phyloP scores from a whole-genome alignment of 2,113 vertebrate genomes.

The Hydrochoerus hydrochaeris region DNA sequence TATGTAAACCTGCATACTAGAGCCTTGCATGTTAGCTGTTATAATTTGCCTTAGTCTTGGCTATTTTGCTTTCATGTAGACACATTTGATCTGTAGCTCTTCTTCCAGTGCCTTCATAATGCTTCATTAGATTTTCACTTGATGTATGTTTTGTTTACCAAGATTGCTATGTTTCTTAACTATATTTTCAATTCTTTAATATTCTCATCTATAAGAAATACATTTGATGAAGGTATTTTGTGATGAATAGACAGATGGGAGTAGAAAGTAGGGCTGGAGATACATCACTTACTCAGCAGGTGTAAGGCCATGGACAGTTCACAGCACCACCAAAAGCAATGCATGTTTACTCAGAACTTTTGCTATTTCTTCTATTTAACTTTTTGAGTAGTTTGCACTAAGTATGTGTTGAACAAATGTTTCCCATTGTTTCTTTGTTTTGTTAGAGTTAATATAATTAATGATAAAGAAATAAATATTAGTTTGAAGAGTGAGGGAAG shows the following conservation, averaged over 20 bases:
- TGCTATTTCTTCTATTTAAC: not conserved
- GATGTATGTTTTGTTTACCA: not conserved
- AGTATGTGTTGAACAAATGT: not conserved
- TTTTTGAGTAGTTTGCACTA: not conserved
- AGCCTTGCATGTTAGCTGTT: not conserved
- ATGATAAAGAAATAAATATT: not conserved
- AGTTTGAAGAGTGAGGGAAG: not conserved
- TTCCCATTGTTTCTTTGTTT: not conserved
- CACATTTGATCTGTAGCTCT: not conserved
- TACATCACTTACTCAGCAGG: not conserved
- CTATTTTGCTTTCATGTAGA: not conserved
- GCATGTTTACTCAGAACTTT: not conserved
- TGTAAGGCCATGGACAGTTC: not conserved
- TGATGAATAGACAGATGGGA: not conserved
- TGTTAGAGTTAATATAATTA: not conserved
- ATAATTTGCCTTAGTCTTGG: not conserved
- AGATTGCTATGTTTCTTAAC: not conserved
- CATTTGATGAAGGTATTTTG: not conserved
- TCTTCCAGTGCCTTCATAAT: not conserved
- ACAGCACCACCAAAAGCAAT: not conserved
- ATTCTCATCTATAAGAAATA: not conserved
- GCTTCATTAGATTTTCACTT: not conserved
- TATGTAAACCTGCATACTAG: not conserved
- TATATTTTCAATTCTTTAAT: not conserved
- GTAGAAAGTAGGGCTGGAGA: not conserved